Conservation (phyloP, 2,113 vertebrate species). For the Oncorhynchus keta region DNA sequence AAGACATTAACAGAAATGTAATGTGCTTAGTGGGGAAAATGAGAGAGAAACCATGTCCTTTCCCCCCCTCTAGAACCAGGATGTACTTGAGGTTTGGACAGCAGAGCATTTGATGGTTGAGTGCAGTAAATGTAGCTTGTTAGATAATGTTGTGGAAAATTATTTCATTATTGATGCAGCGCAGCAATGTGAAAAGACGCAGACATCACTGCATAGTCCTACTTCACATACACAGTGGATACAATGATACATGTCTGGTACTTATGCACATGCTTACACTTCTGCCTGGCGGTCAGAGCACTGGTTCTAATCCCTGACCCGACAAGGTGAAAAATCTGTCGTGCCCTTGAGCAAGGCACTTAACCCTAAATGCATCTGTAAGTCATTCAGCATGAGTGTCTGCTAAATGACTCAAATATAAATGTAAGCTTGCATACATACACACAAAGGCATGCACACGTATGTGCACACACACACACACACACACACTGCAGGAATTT, state of each 20-base stretch:
- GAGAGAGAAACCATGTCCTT: neutral
- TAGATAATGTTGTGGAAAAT: neutral
- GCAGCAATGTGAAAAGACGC: too few relatives aligned
- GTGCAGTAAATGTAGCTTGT: conserved; percentile 4
- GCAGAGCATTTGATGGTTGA: conserved; percentile 23
- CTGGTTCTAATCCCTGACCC: too few relatives aligned
- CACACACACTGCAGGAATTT: conserved; percentile 9
- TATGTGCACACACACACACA: neutral
- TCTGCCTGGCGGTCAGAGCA: neutral
- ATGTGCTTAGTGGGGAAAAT: neutral
- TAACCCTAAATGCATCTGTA: too few relatives aligned
- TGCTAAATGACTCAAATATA: too few relatives aligned
- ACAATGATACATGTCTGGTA: neutral
- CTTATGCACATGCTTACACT: conserved; percentile 3
- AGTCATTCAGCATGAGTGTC: too few relatives aligned
- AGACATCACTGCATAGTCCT: neutral
- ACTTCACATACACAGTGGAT: neutral
- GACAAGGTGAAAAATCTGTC: too few relatives aligned
- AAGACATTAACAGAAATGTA: neutral
- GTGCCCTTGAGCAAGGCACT: too few relatives aligned
- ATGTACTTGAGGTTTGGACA: neutral
- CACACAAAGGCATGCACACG: neutral
- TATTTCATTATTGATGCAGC: neutral
- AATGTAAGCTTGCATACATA: too few relatives aligned
- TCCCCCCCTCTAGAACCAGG: neutral